Conservation (phyloP, 1,140 invertebrate species). For the Drosophila sp. region DNA sequence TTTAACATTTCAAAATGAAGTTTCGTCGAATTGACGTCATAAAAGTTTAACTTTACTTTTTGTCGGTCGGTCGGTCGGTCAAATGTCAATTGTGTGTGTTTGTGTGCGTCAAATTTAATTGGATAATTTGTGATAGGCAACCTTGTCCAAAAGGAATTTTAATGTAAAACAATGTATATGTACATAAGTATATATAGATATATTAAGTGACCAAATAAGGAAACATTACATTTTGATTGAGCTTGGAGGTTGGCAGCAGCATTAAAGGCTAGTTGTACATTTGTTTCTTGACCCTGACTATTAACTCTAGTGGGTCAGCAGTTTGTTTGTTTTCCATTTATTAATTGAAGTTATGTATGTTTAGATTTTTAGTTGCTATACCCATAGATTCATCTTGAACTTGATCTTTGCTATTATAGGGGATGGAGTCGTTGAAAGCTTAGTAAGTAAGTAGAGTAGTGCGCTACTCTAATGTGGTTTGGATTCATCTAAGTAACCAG, state of each 20-base stretch:
- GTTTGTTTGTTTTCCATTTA: no score
- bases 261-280: constrained; percentile 21
- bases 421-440: no score
- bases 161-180: constrained; percentile 14
- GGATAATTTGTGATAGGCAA: constrained; percentile 26
- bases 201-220: background rate
- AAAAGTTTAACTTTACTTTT: background rate
- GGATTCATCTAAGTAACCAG: no score
- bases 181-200: no score
- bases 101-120: constrained; percentile 48
- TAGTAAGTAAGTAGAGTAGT: no score
- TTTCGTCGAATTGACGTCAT: constrained; percentile 18
- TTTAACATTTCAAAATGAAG: constrained; percentile 7
- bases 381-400: no score
- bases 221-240: constrained; percentile 8
- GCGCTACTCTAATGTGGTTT: no score
- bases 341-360: no score
- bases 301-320: background rate
- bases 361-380: no score
- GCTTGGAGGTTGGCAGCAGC: background rate
- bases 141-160: constrained; percentile 32
- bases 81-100: constrained; percentile 43
- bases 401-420: no score
- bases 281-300: constrained; percentile 1
- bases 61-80: constrained; percentile 20